Conservation (phyloP, 2,888 invertebrate genomes). For the Sacculina carcini region DNA sequence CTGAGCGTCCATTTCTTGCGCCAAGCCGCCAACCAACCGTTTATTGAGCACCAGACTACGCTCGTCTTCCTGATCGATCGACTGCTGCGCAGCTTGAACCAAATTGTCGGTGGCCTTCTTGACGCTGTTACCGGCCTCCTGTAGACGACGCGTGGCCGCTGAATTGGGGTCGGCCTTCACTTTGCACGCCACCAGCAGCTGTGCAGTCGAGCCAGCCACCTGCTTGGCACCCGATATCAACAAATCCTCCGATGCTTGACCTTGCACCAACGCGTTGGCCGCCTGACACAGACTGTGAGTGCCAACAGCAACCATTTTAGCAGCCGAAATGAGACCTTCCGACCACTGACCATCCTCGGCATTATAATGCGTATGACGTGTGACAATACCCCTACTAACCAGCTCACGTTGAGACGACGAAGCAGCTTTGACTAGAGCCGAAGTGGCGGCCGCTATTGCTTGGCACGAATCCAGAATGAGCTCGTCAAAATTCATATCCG, state of each 20-base stretch:
- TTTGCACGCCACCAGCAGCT: conserved; percentile 89
- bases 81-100: conserved; percentile 75
- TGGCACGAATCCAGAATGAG: conserved; percentile 96
- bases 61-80: conserved; percentile 73
- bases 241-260: conserved; percentile 75
- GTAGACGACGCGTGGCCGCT: conserved; percentile 47
- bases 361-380: conserved; percentile 26
- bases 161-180: conserved; percentile 93
- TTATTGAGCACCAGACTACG: conserved; percentile 58
- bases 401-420: conserved; percentile 89
- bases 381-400: conserved; percentile 57
- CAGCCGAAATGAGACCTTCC: conserved; percentile 83
- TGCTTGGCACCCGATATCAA: conserved; percentile 69
- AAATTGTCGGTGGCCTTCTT: conserved; percentile 92
- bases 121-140: conserved; percentile 84
- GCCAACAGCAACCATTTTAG: conserved; percentile 82
- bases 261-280: conserved; percentile 83
- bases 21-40: conserved; percentile 85
- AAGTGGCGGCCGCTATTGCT: conserved; percentile 87
- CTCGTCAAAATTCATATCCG: conserved; percentile 90
- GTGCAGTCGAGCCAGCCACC: conserved; percentile 91
- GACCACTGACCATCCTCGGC: conserved; percentile 96
- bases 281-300: conserved; percentile 93
- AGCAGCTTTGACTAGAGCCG: conserved; percentile 83
- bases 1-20: conserved; percentile 76